Evolutionary conservation across 2,888 invertebrate species (phyloP), one percentile per base, ranked within the genome.

Genomic region (Conops quadrifasciatus): DNA sequence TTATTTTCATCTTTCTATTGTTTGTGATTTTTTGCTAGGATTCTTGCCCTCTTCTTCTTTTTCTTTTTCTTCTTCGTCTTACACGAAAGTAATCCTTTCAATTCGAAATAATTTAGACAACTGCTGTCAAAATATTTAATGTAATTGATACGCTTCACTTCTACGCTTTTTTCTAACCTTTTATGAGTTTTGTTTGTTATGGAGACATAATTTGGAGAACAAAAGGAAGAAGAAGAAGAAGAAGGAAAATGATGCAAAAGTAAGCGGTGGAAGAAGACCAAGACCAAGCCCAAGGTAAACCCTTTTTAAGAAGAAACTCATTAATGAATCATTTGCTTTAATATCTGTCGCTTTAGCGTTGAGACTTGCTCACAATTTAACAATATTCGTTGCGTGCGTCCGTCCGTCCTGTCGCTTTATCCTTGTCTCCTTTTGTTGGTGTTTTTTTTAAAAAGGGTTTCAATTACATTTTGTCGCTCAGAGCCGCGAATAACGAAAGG

Each of bases 111-210:
- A 58, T 47, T 73, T 64, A 71, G 77, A 77, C 74, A 75, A 76
- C 56, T 67, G 75, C 76, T 77, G 77, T 77, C 77, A 77, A 76
- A 77, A 77, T 75, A 77, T 75, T 76, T 75, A 62, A 43, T 68
- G 77, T 74, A 77, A 77, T 75, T 75, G 77, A 77, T 77, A 77
- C 72, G 72, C 69, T 73, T 69, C 68, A 49, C 49, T 59, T 60
- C 19, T n/a, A 36, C 9, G 4, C 9, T 36, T 71, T 56, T 19
- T 43, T 21, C 53, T 36, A 51, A 30, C 24, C 68, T 62, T 21
- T 68, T 28, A 19, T 30, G 47, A 60, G 36, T 7, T 36, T 36
- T 36, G 36, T 7, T 51, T 62, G 53, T 51, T 56, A 11, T 28
- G 4, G 19, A 45, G 51, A 21, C 26, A 43, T 5, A 28, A 16